Conservation (phyloP, 2,888 invertebrate species). For the Oxyscelio sp. region DNA sequence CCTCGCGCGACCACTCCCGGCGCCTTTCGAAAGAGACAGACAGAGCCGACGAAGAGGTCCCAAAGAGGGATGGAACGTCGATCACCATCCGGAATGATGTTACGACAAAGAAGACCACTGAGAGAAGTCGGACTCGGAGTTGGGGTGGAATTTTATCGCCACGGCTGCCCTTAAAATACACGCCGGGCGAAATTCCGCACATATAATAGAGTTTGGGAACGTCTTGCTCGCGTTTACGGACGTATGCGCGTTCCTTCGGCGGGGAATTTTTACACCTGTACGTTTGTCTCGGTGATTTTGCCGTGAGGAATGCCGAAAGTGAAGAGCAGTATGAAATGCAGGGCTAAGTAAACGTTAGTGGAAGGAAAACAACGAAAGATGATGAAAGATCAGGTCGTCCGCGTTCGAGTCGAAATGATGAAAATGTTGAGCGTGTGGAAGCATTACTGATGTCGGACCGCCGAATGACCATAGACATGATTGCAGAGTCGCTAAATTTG, state of each 20-base stretch:
- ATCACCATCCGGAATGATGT: conserved; percentile 68
- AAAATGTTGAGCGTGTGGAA: no score
- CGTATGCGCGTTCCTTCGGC: conserved; percentile 76
- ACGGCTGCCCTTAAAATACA: conserved; percentile 86
- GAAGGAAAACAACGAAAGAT: conserved; percentile 26
- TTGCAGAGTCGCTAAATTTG: no score
- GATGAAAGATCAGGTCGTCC: no score
- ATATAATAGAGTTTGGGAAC: conserved; percentile 84
- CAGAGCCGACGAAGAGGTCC: conserved; percentile 49
- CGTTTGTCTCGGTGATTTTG: conserved; percentile 61
- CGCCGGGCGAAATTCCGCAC: conserved; percentile 85
- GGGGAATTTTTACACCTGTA: conserved; percentile 86
- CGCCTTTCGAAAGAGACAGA: conserved; percentile 79
- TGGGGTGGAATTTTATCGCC: conserved; percentile 86
- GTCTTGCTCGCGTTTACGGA: conserved; percentile 48
- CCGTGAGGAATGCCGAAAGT: conserved; percentile 50
- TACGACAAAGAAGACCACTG: conserved; percentile 65
- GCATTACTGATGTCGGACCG: no score
- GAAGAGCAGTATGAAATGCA: conserved; percentile 22
- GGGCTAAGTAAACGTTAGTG: conserved; percentile 17
- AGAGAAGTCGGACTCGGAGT: conserved; percentile 75
- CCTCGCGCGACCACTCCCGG: conserved; percentile 82
- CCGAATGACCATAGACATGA: no score
- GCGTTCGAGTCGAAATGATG: no score
- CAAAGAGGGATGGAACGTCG: conserved; percentile 64